Evolutionary conservation across 2,113 vertebrate genomes (phyloP), one percentile per base, ranked within the genome.

Genomic region (Phylloscopus trochiloides): DNA sequence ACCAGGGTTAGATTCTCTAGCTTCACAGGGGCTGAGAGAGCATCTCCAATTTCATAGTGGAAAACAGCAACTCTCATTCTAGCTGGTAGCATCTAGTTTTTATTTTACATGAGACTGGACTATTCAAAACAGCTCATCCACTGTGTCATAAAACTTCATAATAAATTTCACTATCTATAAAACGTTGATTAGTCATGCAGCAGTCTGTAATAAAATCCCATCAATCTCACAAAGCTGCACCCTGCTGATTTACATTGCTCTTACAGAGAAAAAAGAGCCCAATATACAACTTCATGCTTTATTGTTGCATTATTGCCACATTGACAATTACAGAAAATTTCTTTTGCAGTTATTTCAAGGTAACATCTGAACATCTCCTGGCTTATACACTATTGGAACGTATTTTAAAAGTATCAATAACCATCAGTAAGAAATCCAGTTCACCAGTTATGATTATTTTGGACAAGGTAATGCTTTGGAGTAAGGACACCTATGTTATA

Each of bases 281-380:
- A 74, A 24, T 72, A 86, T 38, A 79, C 29, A 92, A 78, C 63
- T 73, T 68, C 48, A 75, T 61, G 89, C 68, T 96, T 95, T 97
- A 96, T 94, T 95, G 74, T 90, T 95, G 86, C 24, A 40, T 83
- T 87, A 74, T 59, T 73, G 81, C 48, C 70, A 85, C 42, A 55
- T 2, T 29, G 52, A 68, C 67, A 78, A 65, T 74, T 86, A 78
- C 84, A 90, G 78, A 51, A 87, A 87, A 91, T 38, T 71, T 83
- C 16, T 81, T 88, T 74, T 88, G 75, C 52, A 84, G 42, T 71
- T 32, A 71, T 73, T 92, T 94, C 48, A 83, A 85, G 47, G 45
- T 63, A 91, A 88, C 48, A 74, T 31, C 32, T 43, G 29, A 94
- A 84, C 45, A 86, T 36, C 29, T 76, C 63, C 22, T 17, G 12